phyloP scores from a whole-genome alignment of 2,113 vertebrate species.

The Brachyhypopomus occidentalis region DNA sequence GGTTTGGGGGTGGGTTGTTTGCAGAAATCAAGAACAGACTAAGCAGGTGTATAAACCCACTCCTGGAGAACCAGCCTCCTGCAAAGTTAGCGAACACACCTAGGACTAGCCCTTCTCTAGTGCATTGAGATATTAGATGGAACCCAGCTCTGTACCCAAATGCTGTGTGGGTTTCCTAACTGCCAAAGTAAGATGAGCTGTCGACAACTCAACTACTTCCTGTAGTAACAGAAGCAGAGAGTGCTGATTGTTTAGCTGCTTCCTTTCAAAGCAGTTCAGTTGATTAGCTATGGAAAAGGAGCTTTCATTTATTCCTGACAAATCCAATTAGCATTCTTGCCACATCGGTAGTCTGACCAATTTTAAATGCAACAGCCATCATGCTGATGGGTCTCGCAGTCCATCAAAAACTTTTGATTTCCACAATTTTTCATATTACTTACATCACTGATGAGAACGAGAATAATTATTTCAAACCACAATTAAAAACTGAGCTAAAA shows the following conservation, averaged over 20 bases:
- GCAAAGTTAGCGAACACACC: no score
- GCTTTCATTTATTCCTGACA: neutral
- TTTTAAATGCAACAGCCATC: neutral
- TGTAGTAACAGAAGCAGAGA: constrained; percentile 1
- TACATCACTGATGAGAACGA: neutral
- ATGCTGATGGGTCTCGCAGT: neutral
- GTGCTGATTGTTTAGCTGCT: neutral
- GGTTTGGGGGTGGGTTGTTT: no score
- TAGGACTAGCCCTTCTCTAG: no score
- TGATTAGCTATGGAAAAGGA: constrained; percentile 14
- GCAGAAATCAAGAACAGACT: no score
- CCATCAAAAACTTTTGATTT: neutral
- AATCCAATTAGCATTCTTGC: constrained; percentile 20
- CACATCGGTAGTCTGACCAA: neutral
- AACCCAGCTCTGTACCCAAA: neutral
- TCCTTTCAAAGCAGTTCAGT: constrained; percentile 16
- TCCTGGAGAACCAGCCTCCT: no score
- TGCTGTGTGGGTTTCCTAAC: neutral
- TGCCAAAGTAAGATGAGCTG: neutral
- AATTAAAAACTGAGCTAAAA: no score
- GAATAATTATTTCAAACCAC: neutral
- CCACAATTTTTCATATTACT: neutral
- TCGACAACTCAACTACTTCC: neutral
- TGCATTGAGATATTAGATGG: no score
- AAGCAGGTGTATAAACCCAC: no score